Conservation (phyloP, 2,888 invertebrate species). For the Parnassius smintheus region DNA sequence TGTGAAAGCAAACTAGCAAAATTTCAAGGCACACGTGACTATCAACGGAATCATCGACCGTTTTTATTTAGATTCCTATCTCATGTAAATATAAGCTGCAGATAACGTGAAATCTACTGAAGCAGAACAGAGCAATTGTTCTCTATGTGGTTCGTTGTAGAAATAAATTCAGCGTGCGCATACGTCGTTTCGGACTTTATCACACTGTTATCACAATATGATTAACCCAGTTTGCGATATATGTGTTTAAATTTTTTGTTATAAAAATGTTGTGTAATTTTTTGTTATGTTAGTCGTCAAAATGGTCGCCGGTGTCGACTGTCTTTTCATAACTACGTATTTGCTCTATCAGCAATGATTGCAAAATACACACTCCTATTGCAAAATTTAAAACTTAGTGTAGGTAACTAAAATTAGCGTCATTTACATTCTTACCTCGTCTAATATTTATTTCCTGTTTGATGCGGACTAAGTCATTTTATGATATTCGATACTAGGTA, state of each 20-base stretch:
- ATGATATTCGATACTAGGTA: too few species aligned
- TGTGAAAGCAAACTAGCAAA: conserved; percentile 4
- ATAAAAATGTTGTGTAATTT: conserved; percentile 46
- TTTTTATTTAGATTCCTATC: conserved; percentile 25
- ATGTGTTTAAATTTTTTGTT: conserved; percentile 54
- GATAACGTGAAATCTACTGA: conserved; percentile 17
- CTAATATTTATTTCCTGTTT: not conserved
- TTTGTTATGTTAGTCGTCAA: conserved; percentile 52
- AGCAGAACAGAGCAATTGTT: not conserved
- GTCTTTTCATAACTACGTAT: conserved; percentile 33
- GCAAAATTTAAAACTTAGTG: not conserved
- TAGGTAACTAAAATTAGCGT: too few species aligned
- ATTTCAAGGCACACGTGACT: conserved; percentile 13
- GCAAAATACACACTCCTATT: conserved; percentile 11
- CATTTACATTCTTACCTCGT: too few species aligned
- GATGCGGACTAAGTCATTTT: not conserved
- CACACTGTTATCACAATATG: conserved; percentile 56
- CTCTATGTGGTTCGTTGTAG: not conserved
- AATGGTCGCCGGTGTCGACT: conserved; percentile 39
- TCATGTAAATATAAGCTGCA: conserved; percentile 11
- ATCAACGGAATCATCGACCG: conserved; percentile 5
- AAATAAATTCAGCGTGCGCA: not conserved
- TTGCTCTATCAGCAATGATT: conserved; percentile 7
- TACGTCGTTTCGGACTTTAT: conserved; percentile 32
- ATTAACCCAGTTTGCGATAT: conserved; percentile 59